Evolutionary conservation across 92 coral and sea anemone species (phyloP), one percentile per base, ranked within the genome.

Genomic region (Epizoanthus scotinus): DNA sequence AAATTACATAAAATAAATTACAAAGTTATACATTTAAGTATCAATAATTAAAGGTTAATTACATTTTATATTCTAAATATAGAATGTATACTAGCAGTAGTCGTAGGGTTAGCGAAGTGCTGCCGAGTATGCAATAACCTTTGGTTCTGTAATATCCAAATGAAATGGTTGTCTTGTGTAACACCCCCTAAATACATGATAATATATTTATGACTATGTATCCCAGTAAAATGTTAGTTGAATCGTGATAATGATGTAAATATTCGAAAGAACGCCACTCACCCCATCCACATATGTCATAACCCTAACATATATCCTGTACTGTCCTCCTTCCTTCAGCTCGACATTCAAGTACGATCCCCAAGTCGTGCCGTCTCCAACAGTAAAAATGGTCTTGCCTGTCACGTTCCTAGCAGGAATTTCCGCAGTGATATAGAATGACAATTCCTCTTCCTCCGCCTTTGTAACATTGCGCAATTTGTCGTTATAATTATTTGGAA

Each of bases 321-420:
- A 75, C 67, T 75, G 54, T 59, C 12, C 3, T 12, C 81, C 81
- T 38, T 40, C 58, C 49, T 59, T 38, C 15, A 75, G 81, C 38
- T 34, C 38, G 8, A 68, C 57, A 14, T 75, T 75, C 18, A 75
- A 55, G 26, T 75, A 75, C 28, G 81, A 75, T 36, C 69, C 81
- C 3, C 67, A 68, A 42, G 28, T 60, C 22, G 67, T 75, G 52
- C 14, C 81, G 47, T 75, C 81, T 34, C 80, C 80, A 20, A 74
- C 80, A n/a, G 50, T 57, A 10, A 58, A 74, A 13, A 8, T 31
- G 28, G 66, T 57, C 3, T 74, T 74, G 2, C 31, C 2, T 2
- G 67, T 58, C 7, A 38, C 56, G 44, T 75, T 57, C 42, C 59
- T 10, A 15, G 22, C 31, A 4, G 81, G 81, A 40, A 75, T 38